Evolutionary conservation across 1,140 invertebrate genomes (phyloP), one percentile per base, ranked within the genome.

Genomic region (Nasonia giraulti): DNA sequence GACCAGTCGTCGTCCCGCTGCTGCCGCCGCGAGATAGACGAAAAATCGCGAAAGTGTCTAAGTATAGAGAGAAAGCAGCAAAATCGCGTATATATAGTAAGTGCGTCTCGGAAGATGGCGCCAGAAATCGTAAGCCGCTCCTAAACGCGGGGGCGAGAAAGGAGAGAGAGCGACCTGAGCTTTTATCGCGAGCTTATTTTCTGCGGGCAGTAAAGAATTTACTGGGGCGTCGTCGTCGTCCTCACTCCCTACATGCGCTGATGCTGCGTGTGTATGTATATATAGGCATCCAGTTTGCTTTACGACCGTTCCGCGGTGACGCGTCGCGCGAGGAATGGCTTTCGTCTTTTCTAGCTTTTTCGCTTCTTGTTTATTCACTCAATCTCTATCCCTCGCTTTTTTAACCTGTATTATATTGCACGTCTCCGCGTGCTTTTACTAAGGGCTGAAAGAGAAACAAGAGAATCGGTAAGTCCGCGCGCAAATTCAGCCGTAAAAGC

Each of bases 111-210:
- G 17, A 47, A 75, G 71, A 55, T 82, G 81, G 81, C 81, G 81
- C 81, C 73, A 74, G 40, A 47, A 74, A 82, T 82, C 79, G 66
- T 80, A 80, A 79, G 68, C 44, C 40, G 68, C 66, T 55, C 40
- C 23, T 82, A 82, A 73, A 73, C 27, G 69, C 47, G 50, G 20
- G 55, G 14, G 17, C 31, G 7, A 50, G 47, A 10, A 68, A 14
- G 27, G 14, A 37, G 71, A 40, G 71, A 27, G 27, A 76, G 31
- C 12, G 71, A 27, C 47, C 17, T 3, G 68, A 27, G 31, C 27
- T 82, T 82, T 83, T 83, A 83, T 83, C 82, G 74, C 82, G 40
- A 83, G 82, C 82, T 83, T 77, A 83, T 83, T 68, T 83, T 77
- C 82, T 69, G 55, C 55, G 37, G 14, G 82, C 55, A 66, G 74